Evolutionary conservation across 2,113 vertebrate species (phyloP), one percentile per base, ranked within the genome.

Genomic region (Elgaria multicarinata): DNA sequence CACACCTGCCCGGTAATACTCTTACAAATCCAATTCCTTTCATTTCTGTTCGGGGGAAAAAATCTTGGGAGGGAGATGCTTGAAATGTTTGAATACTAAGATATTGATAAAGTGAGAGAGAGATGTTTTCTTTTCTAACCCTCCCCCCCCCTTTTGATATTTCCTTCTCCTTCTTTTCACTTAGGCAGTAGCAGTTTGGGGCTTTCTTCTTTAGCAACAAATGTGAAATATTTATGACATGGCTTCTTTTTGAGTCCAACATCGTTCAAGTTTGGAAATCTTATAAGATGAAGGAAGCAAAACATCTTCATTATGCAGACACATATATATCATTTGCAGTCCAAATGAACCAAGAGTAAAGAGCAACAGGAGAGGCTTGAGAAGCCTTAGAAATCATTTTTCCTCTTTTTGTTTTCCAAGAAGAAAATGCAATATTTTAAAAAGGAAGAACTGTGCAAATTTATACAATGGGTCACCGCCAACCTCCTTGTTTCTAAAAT

Each of bases 401-500:
- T 36, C 93, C 84, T 88, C 72, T 66, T 95, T 95, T 84, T 12
- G 0, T 87, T 91, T 72, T 74, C 91, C 91, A 55, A 2, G 90
- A 95, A 90, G 67, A 85, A 94, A 95, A 95, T 85, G 64, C 69
- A 90, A 85, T 93, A 93, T 94, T 95, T 93, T 91, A 89, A 74
- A 92, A 90, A 89, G 84, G 85, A 90, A 91, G 90, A 95, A 92
- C 83, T 90, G 87, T 78, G 86, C 89, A 88, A 92, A 82, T 95
- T 93, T 66, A 90, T 84, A 91, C 77, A 93, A 94, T 86, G 87
- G 92, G 91, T 94, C 85, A 89, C 83, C 95, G 85, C 77, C 93
- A 94, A 79, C 86, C 78, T 92, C 82, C 89, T 91, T 89, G 89
- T 93, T 93, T 72, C 86, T 95, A 78, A 94, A 96, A 95, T 95